Conservation (phyloP, 2,797 vertebrate species). For the Alosa sapidissima region DNA sequence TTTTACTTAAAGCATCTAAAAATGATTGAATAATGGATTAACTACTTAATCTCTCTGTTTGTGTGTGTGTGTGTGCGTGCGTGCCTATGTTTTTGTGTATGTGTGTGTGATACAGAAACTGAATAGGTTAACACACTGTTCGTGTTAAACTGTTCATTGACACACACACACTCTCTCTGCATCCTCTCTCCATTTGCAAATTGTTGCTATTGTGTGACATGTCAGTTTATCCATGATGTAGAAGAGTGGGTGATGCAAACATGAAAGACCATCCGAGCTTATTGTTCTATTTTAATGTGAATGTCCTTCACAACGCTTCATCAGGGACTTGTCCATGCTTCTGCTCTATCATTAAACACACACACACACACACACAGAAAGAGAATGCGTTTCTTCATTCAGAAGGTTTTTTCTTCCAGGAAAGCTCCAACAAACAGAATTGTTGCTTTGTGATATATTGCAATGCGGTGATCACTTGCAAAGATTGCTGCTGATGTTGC, state of each 20-base stretch:
- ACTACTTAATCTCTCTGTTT: neutral
- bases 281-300: neutral
- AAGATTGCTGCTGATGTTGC: constrained; percentile 30
- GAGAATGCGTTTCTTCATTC: neutral
- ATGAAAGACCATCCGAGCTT: constrained; percentile 7
- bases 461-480: constrained; percentile 11
- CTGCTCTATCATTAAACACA: neutral
- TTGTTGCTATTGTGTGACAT: neutral
- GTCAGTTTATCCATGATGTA: neutral
- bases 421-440: neutral
- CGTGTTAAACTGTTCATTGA: neutral
- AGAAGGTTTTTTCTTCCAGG: neutral
- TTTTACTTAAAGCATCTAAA: too few species aligned
- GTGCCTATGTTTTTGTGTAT: neutral
- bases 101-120: neutral
- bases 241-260: neutral
- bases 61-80: neutral
- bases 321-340: neutral
- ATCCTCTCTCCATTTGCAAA: neutral
- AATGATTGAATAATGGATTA: neutral
- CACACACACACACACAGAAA: neutral
- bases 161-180: neutral
- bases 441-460: neutral
- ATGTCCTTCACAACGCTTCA: neutral
- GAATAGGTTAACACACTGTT: neutral